Evolutionary conservation across 2,888 invertebrate species (phyloP), one percentile per base, ranked within the genome.

Genomic region (Alcis repandata): DNA sequence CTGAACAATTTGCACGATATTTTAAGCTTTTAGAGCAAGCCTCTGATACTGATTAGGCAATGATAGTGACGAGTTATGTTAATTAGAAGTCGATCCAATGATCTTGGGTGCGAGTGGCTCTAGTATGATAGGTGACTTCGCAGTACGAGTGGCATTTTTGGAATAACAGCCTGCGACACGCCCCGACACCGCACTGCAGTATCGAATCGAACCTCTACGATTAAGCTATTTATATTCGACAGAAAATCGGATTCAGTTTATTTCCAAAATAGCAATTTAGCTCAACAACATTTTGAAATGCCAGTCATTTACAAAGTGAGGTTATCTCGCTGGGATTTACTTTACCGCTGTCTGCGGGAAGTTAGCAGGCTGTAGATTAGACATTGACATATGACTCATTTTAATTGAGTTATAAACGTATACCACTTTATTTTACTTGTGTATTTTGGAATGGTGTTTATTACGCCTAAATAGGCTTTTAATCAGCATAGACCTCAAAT

Each of bases 1-100:
- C 15, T 15, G n/a, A 32, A 27, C 15, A 3, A 38, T 38, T 51
- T 43, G 33, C 4, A 19, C 41, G 11, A 1, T 9, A 3, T 53
- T 11, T 48, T 4, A 22, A 15, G 17, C 17, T 48, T 46, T 32
- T 20, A 49, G 45, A 20, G 38, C 53, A 49, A 56, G 36, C 41
- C 15, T 22, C 41, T 33, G 53, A 8, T 15, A 27, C 11, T 27
- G 15, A 38, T 67, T 64, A 20, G 58, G 68, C 64, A 67, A 67
- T 68, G 59, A 60, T n/a, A 17, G 45, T 13, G 46, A 69, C 72
- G 13, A 54, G 70, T 72, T 72, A 72, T 72, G 72, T 3, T 69
- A 72, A 70, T 70, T 0, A 56, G 57, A 60, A 38, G 38, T 60
- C 48, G 43, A 20, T 61, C 17, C n/a, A 3, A 36, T 43, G 48